A percentile compares a stretch with the other conserved stretches of the same genome.
Conservation (phyloP, 2,797 vertebrate genomes). For the Chaenodraco wilsoni region DNA sequence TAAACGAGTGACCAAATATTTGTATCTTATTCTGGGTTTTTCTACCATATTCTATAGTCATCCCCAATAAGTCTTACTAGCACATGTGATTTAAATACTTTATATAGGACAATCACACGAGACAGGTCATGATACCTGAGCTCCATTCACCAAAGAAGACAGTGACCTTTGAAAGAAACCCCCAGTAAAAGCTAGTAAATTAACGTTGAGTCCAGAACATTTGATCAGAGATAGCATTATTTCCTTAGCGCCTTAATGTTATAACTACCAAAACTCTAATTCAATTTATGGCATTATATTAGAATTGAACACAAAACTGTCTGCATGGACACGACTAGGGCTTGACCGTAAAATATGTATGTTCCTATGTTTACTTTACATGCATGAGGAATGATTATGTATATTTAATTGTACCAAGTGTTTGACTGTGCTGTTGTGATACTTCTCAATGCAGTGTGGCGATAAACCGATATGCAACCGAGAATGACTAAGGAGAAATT, state of each 20-base stretch:
- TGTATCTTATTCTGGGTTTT: not conserved
- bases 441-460: conserved; percentile 7
- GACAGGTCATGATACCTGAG: not conserved
- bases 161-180: not conserved
- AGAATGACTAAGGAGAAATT: conserved; percentile 27
- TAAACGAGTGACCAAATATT: not conserved
- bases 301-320: not conserved
- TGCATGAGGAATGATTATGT: conserved; percentile 1
- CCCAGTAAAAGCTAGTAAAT: not conserved
- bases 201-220: not conserved
- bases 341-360: conserved; percentile 20
- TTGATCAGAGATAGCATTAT: not conserved
- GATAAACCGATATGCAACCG: conserved; percentile 29
- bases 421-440: conserved; percentile 24
- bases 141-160: not conserved
- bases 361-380: not conserved
- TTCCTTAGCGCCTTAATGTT: not conserved
- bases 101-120: too few species aligned
- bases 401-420: conserved; percentile 33
- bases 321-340: not conserved
- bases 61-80: not conserved
- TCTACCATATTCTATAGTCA: not conserved
- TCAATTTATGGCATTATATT: not conserved
- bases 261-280: not conserved
- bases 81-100: not conserved